phyloP scores from a whole-genome alignment of 2,113 vertebrate genomes.

The Saguinus imperator region DNA sequence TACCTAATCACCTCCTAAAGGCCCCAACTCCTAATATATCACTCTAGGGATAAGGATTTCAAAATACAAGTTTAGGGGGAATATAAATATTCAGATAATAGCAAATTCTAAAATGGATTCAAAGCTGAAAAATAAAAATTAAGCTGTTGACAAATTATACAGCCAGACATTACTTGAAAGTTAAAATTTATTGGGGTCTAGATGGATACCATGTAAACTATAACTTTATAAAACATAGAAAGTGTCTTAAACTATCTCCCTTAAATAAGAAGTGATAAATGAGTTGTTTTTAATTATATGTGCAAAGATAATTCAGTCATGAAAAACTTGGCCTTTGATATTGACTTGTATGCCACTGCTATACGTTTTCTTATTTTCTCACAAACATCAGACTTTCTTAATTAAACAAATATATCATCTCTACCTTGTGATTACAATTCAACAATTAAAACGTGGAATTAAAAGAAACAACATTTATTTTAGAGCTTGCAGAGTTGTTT shows the following conservation, averaged over 20 bases:
- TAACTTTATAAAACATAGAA: conserved; percentile 18
- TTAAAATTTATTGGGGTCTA: not conserved
- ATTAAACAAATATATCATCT: conserved; percentile 60
- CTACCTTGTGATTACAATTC: conserved; percentile 52
- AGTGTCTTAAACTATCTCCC: not conserved
- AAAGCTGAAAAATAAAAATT: conserved; percentile 23
- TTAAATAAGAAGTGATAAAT: conserved; percentile 28
- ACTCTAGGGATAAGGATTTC: not conserved
- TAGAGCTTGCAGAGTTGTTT: not conserved
- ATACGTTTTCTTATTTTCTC: not conserved
- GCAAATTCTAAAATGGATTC: not conserved
- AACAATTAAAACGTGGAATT: conserved; percentile 59
- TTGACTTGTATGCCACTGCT: not conserved
- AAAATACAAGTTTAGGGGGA: not conserved
- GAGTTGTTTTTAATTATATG: not conserved
- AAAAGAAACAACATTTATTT: conserved; percentile 52
- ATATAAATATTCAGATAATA: not conserved
- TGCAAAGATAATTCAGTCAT: not conserved
- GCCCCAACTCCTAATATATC: not conserved
- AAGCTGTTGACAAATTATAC: conserved; percentile 2
- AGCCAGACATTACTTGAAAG: conserved; percentile 16
- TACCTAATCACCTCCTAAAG: not conserved
- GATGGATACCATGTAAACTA: not conserved
- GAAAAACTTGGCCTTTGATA: not conserved
- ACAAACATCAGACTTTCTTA: conserved; percentile 41